Evolutionary conservation across 2,113 vertebrate genomes (phyloP), one percentile per base, ranked within the genome.

Genomic region (Etheostoma cragini): DNA sequence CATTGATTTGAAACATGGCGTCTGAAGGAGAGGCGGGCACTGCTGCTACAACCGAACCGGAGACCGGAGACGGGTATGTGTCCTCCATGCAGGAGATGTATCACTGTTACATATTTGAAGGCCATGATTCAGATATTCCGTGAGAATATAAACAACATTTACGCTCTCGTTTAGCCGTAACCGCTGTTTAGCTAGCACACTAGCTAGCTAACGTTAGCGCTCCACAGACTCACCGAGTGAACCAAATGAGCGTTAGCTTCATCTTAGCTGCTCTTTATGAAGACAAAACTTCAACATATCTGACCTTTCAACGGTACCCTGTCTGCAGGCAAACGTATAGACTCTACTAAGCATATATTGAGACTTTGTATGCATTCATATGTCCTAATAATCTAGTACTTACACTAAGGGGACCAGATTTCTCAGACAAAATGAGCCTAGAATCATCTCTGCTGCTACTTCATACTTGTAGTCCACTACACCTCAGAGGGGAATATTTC

Each of bases 1-100:
- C 72, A 89, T 87, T 81, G 66, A 88, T 91, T 94, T 87, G 17
- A 94, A 95, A 95, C 71, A 96, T 95, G 95, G 94, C 95, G 91
- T 92, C 94, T 1, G 93, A 94, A 56, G 87, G 79, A 35, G 94
- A 95, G 68, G 89, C 92, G 90, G 90, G 82, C 2, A 77, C 38
- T 7, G 76, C 69, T 5, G 68, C 91, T 60, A 74, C 76, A 22
- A 63, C 80, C 3, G 91, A 92, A 67, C 52, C 74, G 21, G 95
- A 94, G 64, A 6, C 89, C 0, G 89, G 72, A 76, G 92, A 92
- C 6, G 88, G 94, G 95, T 95, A 81, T 5, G 92, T 63, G 16
- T 21, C 8, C 15, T 8, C 69, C 8, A 3, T 17, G 22, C 38
- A 1, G 0, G 0, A 2, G 5, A 0, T 24, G 16, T 42, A 15